Percentiles rank a stretch among this genome's conserved stretches.
phyloP scores from a whole-genome alignment of 1,140 invertebrate species.

The Eupristina koningsbergeri region DNA sequence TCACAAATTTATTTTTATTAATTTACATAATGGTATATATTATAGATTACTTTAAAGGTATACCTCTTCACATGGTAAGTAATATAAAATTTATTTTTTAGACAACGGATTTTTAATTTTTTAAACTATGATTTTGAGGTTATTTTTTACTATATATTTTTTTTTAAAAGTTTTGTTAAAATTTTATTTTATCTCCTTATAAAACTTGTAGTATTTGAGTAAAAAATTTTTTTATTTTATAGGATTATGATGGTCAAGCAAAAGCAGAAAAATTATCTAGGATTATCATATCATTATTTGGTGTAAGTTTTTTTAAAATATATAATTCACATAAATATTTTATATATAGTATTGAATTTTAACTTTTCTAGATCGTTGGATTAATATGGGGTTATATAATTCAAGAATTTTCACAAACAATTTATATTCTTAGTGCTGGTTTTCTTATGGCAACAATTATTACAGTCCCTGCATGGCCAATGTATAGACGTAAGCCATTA shows the following conservation, averaged over 20 bases:
- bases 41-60: too few relatives aligned
- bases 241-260: constrained; percentile 94
- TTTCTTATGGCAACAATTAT: constrained; percentile 88
- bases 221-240: constrained; percentile 53
- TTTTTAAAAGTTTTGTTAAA: too few relatives aligned
- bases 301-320: constrained; percentile 73
- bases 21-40: too few relatives aligned
- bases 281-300: constrained; percentile 91
- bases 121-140: too few relatives aligned
- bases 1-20: too few relatives aligned
- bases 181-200: too few relatives aligned
- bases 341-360: constrained; percentile 39
- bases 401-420: constrained; percentile 95
- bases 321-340: constrained; percentile 23
- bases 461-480: constrained; percentile 93
- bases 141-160: too few relatives aligned
- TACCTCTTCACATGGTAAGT: too few relatives aligned
- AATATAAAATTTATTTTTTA: too few relatives aligned
- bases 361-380: constrained; percentile 80
- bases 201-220: too few relatives aligned
- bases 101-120: too few relatives aligned
- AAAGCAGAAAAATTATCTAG: constrained; percentile 90
- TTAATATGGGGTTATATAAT: constrained; percentile 94
- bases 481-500: constrained; percentile 89
- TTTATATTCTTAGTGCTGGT: constrained; percentile 92